Evolutionary conservation across 2,888 invertebrate species (phyloP).

Genomic region (Horisme vitalbata): DNA sequence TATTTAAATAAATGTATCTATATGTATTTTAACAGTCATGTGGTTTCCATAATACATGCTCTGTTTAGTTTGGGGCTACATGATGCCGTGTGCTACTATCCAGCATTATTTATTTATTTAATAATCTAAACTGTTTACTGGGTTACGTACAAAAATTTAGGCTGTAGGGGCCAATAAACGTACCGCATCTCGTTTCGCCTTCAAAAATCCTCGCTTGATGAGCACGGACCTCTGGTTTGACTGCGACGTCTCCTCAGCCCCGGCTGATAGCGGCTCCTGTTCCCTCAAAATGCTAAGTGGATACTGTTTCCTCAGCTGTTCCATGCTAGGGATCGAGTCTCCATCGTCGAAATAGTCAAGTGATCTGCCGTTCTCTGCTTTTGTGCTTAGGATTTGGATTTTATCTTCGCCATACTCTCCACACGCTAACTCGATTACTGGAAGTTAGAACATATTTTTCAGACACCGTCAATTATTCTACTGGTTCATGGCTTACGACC

Average conservation of each 20-base stretch:
- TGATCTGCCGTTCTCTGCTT: slow-evolving; percentile 87
- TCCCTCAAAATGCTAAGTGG: slow-evolving; percentile 75
- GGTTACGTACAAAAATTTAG: no score
- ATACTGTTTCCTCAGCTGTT: slow-evolving; percentile 79
- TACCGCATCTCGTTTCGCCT: slow-evolving; percentile 88
- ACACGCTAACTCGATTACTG: slow-evolving; percentile 96
- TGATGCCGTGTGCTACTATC: no score
- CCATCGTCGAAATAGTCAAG: slow-evolving; percentile 87
- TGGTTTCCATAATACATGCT: no score
- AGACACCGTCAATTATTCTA: background rate
- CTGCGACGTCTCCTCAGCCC: slow-evolving; percentile 87
- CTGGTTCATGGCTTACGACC: background rate
- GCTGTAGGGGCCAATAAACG: no score
- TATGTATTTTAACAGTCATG: no score
- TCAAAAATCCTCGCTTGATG: slow-evolving; percentile 87
- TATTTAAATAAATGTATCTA: no score
- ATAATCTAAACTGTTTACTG: no score
- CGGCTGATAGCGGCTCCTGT: slow-evolving; percentile 58
- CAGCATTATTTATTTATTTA: no score
- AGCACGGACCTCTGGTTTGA: slow-evolving; percentile 88
- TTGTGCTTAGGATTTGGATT: slow-evolving; percentile 84
- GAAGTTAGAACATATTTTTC: slow-evolving; percentile 31
- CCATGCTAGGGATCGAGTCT: slow-evolving; percentile 79
- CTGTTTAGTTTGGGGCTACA: no score
- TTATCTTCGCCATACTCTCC: slow-evolving; percentile 95